Conservation (phyloP, 2,888 invertebrate species). For the Nowickia ferox region DNA sequence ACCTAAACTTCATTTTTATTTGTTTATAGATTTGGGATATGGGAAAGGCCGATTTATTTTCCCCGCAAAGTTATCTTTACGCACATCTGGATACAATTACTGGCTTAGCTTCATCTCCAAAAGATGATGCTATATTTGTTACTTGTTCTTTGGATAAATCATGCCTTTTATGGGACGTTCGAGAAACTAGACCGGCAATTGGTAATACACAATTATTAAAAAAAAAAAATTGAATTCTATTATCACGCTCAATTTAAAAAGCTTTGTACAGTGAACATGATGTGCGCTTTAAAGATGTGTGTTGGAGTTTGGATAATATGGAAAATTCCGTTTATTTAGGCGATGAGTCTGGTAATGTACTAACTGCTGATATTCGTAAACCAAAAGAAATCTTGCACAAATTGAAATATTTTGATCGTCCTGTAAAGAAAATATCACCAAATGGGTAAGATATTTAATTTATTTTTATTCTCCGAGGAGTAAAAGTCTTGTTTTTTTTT, state of each 20-base stretch:
- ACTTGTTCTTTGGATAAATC: slow-evolving; percentile 78
- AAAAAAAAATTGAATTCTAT: background rate
- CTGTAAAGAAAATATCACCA: slow-evolving; percentile 74
- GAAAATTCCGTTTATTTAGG: slow-evolving; percentile 74
- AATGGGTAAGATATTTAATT: slow-evolving; percentile 69
- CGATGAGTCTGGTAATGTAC: slow-evolving; percentile 75
- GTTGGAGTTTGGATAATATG: slow-evolving; percentile 69
- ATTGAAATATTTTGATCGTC: slow-evolving; percentile 73
- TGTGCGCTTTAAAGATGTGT: slow-evolving; percentile 73
- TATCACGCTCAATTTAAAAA: slow-evolving; percentile 33
- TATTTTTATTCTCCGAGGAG: background rate
- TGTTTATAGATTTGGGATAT: slow-evolving; percentile 80
- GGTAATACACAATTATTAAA: slow-evolving; percentile 71
- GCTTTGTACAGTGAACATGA: slow-evolving; percentile 73
- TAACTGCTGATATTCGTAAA: slow-evolving; percentile 72
- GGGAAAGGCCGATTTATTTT: slow-evolving; percentile 78
- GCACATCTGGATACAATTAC: slow-evolving; percentile 78
- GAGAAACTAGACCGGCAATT: slow-evolving; percentile 77
- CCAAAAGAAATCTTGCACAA: slow-evolving; percentile 73
- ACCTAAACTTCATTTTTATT: background rate
- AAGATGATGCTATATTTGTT: slow-evolving; percentile 73
- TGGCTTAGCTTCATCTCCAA: slow-evolving; percentile 74
- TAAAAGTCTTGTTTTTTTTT: slow-evolving; percentile 1
- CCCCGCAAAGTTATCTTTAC: slow-evolving; percentile 72
- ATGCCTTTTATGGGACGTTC: slow-evolving; percentile 77